Percentiles rank a stretch among this genome's conserved stretches.
phyloP scores from a whole-genome alignment of 2,113 vertebrate genomes.

The Glaucidium brasilianum region DNA sequence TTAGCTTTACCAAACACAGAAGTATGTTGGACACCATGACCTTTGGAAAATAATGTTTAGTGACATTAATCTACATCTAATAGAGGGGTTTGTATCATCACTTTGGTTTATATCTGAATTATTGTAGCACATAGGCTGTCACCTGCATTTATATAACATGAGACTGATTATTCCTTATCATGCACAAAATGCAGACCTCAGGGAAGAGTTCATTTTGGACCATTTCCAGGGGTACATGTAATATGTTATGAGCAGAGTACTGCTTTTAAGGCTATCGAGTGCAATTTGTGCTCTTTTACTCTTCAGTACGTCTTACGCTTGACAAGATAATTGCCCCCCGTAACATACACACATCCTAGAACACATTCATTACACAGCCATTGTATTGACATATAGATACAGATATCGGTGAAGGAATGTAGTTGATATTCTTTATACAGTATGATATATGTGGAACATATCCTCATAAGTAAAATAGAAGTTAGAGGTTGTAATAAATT shows the following conservation, averaged over 20 bases:
- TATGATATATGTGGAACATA: background rate
- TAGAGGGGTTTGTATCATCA: conserved; percentile 13
- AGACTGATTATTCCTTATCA: conserved; percentile 65
- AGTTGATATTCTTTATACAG: background rate
- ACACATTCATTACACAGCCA: conserved; percentile 40
- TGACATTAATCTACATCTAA: conserved; percentile 47
- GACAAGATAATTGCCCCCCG: conserved; percentile 59
- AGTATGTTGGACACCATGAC: background rate
- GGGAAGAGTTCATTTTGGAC: conserved; percentile 51
- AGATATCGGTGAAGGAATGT: conserved; percentile 33
- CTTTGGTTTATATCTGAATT: conserved; percentile 45
- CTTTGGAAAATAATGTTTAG: conserved; percentile 47
- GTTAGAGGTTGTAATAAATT: background rate
- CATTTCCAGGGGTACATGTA: conserved; percentile 29
- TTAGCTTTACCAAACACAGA: conserved; percentile 29
- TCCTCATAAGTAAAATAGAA: background rate
- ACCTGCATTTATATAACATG: conserved; percentile 57
- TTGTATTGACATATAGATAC: conserved; percentile 56
- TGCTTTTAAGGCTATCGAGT: conserved; percentile 56
- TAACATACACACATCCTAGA: conserved; percentile 22
- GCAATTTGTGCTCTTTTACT: conserved; percentile 55
- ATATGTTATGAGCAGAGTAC: background rate
- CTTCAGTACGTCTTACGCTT: background rate
- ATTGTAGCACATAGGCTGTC: conserved; percentile 45
- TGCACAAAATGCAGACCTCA: conserved; percentile 19